Conservation (phyloP, 2,888 invertebrate species). For the Copidosoma aretas region DNA sequence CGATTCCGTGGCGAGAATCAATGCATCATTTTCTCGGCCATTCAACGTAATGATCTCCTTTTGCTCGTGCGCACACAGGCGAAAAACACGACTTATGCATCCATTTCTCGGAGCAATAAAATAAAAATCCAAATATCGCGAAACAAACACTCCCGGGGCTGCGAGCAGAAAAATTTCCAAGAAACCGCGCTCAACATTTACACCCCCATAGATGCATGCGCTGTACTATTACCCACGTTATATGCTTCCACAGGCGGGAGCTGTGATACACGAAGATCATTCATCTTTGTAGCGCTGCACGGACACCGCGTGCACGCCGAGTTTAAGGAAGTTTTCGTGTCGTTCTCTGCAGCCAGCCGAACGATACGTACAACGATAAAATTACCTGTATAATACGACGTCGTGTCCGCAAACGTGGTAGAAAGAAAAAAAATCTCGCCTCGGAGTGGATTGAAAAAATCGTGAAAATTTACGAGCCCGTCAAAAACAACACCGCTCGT, state of each 20-base stretch:
- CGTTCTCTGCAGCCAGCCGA: not conserved
- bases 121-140: not conserved
- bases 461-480: constrained; percentile 14
- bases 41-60: not conserved
- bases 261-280: constrained; percentile 6
- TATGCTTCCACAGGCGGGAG: not conserved
- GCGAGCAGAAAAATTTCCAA: too few species aligned
- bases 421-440: not conserved
- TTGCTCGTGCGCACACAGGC: not conserved
- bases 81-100: too few species aligned
- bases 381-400: not conserved
- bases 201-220: not conserved
- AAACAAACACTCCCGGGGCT: too few species aligned
- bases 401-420: not conserved
- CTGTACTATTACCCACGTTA: not conserved
- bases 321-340: constrained; percentile 12
- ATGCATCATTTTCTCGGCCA: too few species aligned
- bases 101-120: too few species aligned
- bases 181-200: not conserved
- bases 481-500: constrained; percentile 9
- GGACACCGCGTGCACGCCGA: not conserved
- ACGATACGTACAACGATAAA: constrained; percentile 11
- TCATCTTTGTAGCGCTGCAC: constrained; percentile 4
- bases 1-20: too few species aligned
- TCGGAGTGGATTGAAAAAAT: too few species aligned